A percentile compares a stretch with the other conserved stretches of the same genome.
phyloP scores from a whole-genome alignment of 2,888 invertebrate species.

The Congeria kusceri region DNA sequence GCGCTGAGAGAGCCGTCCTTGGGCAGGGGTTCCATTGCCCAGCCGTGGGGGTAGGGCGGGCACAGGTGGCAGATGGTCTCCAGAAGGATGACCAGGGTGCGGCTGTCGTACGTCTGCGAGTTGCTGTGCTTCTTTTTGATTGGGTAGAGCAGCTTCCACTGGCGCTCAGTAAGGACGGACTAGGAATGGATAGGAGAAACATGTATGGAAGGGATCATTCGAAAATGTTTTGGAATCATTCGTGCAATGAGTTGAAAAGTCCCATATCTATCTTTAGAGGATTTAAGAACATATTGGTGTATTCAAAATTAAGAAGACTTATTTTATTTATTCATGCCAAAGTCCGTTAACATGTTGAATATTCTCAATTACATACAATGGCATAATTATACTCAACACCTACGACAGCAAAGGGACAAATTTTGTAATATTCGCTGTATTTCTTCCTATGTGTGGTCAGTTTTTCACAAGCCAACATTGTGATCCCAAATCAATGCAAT shows the following conservation, averaged over 20 bases:
- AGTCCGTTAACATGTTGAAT: no score
- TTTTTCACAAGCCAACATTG: no score
- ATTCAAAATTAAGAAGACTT: no score
- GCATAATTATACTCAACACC: no score
- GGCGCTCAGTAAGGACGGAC: slow-evolving; percentile 66
- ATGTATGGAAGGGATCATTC: not conserved
- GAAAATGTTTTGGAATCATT: not conserved
- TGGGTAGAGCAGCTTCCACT: slow-evolving; percentile 77
- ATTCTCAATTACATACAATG: no score
- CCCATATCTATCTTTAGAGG: no score
- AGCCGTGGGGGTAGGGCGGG: slow-evolving; percentile 83
- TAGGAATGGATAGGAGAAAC: slow-evolving; percentile 25
- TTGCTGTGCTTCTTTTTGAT: slow-evolving; percentile 65
- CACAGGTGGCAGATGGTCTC: slow-evolving; percentile 80
- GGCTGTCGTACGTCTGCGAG: slow-evolving; percentile 76
- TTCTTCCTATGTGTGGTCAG: no score
- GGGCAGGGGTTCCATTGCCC: slow-evolving; percentile 75
- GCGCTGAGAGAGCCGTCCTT: slow-evolving; percentile 79
- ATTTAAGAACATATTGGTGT: no score
- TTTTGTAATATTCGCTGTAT: no score
- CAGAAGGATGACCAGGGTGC: slow-evolving; percentile 74
- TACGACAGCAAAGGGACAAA: no score
- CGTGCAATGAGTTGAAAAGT: not conserved
- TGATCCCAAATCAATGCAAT: no score
- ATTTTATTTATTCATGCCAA: no score